Evolutionary conservation across 2,797 vertebrate species (phyloP), one percentile per base, ranked within the genome.

Genomic region (Schizopygopsis pylzovi): DNA sequence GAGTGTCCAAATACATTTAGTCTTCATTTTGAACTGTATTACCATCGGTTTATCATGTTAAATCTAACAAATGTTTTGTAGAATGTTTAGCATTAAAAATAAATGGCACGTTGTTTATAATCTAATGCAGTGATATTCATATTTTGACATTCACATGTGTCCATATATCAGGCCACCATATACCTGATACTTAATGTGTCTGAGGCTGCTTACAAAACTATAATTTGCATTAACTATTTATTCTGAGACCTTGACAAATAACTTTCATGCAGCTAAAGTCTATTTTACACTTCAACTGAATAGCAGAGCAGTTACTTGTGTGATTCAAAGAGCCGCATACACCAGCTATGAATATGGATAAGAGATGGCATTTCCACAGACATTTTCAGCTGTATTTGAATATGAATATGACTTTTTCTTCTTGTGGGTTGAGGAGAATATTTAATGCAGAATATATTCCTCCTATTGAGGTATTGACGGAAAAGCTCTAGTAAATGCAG

Each of bases 321-420:
- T 76, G 80, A 82, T 85, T 84, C 52, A 84, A 45, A 84, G 79
- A 79, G 82, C 25, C 18, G 37, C 54, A 67, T 79, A 70, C 70
- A 63, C 45, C 25, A 59, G 37, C 20, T 78, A 85, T 89, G 86
- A 90, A 90, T 86, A 89, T 86, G 84, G 80, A 89, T 85, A 85
- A 71, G 79, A 86, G 78, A 84, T 87, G 71, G 63, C 75, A 83
- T 86, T 87, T 84, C 61, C 70, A 85, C 79, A 75, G 15, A 83
- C 54, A 82, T 76, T 45, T 78, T 70, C 41, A 81, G 84, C 71
- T 73, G 81, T 72, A 87, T 88, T 90, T 88, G 80, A 89, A 89
- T 88, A 87, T 90, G 88, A 90, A 88, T 88, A 83, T 85, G 86
- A 83, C 70, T 84, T 86, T 83, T 81, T 63, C 76, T 73, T 86